Evolutionary conservation across 2,797 vertebrate species (phyloP).

Genomic region (Uromys caudimaculatus): DNA sequence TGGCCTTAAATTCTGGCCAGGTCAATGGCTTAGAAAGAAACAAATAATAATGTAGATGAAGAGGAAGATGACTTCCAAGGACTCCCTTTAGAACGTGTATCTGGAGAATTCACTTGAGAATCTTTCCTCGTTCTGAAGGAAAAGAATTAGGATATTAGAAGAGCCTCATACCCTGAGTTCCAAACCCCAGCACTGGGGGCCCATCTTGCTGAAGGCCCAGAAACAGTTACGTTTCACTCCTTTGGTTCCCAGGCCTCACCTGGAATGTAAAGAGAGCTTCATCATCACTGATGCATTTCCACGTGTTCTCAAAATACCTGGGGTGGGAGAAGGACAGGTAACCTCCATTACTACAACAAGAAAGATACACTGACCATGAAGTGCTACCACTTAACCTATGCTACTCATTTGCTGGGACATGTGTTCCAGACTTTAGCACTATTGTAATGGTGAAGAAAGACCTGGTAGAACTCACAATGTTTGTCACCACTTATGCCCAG

Average conservation of each 20-base stretch:
- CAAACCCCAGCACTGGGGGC: not conserved
- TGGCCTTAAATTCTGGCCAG: conserved; percentile 65
- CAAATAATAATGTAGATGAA: not conserved
- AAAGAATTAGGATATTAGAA: not conserved
- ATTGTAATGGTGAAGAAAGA: not conserved
- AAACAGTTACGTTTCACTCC: not conserved
- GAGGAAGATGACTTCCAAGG: not conserved
- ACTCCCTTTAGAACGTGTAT: not conserved
- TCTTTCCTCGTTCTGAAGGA: not conserved
- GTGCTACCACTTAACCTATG: not conserved
- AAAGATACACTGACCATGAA: not conserved
- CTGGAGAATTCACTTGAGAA: not conserved
- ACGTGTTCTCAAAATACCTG: conserved; percentile 92
- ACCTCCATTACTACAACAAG: not conserved
- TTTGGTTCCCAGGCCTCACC: conserved; percentile 81
- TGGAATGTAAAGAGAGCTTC: conserved; percentile 90
- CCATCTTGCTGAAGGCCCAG: not conserved
- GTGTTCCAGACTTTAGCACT: not conserved
- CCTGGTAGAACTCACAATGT: not conserved
- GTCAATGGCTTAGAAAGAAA: not conserved
- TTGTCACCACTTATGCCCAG: not conserved
- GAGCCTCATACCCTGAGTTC: not conserved
- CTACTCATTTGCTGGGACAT: not conserved
- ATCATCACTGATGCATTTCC: conserved; percentile 90
- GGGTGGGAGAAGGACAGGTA: not conserved